Percentiles rank a stretch among this genome's conserved stretches.
Evolutionary conservation across 2,888 invertebrate species (phyloP).

Genomic region (Agrotis exclamationis): DNA sequence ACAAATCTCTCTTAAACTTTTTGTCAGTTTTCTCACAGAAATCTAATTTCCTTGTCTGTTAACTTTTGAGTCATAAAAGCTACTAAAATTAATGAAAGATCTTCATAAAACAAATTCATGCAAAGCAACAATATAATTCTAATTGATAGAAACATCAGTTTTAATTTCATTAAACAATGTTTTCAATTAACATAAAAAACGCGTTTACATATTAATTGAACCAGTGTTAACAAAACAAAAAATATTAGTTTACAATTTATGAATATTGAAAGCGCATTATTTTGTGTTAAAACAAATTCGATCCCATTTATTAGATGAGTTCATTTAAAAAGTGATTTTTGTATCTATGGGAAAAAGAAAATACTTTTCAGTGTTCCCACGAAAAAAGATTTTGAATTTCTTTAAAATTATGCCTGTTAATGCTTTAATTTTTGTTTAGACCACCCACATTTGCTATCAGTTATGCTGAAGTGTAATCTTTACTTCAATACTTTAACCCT

Average conservation of each 20-base stretch:
- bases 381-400: neutral
- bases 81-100: conserved; percentile 11
- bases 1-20: too few relatives aligned
- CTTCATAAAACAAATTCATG: conserved; percentile 9
- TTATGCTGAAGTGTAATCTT: neutral
- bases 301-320: conserved; percentile 20
- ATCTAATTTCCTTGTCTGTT: neutral
- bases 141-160: conserved; percentile 38
- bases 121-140: conserved; percentile 33
- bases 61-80: conserved; percentile 8
- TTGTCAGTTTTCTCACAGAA: conserved; percentile 16
- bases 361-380: too few relatives aligned
- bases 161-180: conserved; percentile 35
- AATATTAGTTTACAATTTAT: conserved; percentile 26
- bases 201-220: conserved; percentile 26
- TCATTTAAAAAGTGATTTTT: conserved; percentile 2
- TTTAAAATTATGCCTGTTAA: neutral
- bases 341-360: neutral
- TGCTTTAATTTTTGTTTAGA: too few relatives aligned
- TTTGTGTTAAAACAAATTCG: conserved; percentile 23
- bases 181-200: conserved; percentile 45
- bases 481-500: too few relatives aligned
- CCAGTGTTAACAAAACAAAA: conserved; percentile 43
- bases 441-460: too few relatives aligned
- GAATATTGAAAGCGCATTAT: conserved; percentile 31